A percentile compares a stretch with the other conserved stretches of the same genome.
Conservation (phyloP, 2,888 invertebrate species). For the Nowickia ferox region DNA sequence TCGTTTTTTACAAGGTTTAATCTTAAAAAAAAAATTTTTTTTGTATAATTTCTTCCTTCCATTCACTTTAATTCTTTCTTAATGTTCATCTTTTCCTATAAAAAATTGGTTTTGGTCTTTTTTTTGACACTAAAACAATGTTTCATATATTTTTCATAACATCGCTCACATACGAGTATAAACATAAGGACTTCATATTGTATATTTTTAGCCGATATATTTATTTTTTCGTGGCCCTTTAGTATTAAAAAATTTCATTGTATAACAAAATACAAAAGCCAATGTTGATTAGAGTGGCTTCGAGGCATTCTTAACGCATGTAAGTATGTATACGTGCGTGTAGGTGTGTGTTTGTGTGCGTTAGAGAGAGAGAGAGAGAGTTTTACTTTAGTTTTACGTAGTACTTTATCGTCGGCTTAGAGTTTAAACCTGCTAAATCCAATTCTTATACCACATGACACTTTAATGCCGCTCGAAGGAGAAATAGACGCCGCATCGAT, state of each 20-base stretch:
- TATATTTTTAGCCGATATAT: neutral
- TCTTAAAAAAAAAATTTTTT: no score
- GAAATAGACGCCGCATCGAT: no score
- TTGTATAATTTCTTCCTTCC: neutral
- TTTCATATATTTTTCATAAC: neutral
- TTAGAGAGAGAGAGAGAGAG: slow-evolving; percentile 1
- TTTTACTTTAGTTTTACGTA: neutral
- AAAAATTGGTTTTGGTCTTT: slow-evolving; percentile 32
- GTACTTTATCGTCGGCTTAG: no score
- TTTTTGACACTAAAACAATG: slow-evolving; percentile 19
- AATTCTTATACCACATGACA: no score
- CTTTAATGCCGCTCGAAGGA: no score
- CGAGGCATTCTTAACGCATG: slow-evolving; percentile 44
- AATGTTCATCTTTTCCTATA: slow-evolving; percentile 16
- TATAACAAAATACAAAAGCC: slow-evolving; percentile 56
- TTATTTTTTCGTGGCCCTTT: neutral
- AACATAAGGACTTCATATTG: neutral
- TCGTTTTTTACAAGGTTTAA: no score
- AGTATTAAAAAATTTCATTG: slow-evolving; percentile 59
- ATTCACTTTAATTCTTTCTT: neutral
- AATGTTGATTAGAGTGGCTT: slow-evolving; percentile 67
- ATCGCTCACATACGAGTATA: neutral
- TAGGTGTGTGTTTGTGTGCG: neutral
- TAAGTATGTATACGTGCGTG: neutral
- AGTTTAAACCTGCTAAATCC: no score